phyloP scores from a whole-genome alignment of 2,113 vertebrate genomes.

The Chaetorhynchus papuensis region DNA sequence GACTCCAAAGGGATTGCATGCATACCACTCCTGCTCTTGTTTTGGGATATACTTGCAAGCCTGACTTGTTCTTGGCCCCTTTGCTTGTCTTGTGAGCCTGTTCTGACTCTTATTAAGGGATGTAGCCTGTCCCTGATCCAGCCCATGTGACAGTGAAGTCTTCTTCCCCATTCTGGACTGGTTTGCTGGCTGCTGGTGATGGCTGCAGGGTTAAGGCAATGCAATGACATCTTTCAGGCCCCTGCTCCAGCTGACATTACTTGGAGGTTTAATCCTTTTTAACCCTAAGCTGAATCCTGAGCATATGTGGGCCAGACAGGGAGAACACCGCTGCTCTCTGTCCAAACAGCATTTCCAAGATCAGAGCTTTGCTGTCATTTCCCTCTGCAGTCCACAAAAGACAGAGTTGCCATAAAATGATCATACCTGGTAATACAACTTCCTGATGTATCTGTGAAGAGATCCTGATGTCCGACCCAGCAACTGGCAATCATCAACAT shows the following conservation, averaged over 20 bases:
- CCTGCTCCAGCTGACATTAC: background rate
- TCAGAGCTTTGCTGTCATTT: background rate
- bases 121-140: background rate
- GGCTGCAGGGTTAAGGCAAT: background rate
- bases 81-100: background rate
- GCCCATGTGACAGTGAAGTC: background rate
- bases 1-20: background rate
- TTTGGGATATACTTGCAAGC: background rate
- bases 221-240: background rate
- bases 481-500: slow-evolving; percentile 3
- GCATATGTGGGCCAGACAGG: background rate
- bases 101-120: background rate
- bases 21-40: background rate
- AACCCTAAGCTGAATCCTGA: background rate
- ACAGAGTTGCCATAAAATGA: background rate
- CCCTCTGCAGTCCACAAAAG: background rate
- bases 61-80: background rate
- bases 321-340: background rate
- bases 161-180: background rate
- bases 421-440: background rate
- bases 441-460: background rate
- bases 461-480: background rate
- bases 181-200: background rate
- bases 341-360: background rate
- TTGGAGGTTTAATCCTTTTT: background rate